Evolutionary conservation across 2,888 invertebrate genomes (phyloP), one percentile per base, ranked within the genome.

Genomic region (Tenthredo scrophulariae): DNA sequence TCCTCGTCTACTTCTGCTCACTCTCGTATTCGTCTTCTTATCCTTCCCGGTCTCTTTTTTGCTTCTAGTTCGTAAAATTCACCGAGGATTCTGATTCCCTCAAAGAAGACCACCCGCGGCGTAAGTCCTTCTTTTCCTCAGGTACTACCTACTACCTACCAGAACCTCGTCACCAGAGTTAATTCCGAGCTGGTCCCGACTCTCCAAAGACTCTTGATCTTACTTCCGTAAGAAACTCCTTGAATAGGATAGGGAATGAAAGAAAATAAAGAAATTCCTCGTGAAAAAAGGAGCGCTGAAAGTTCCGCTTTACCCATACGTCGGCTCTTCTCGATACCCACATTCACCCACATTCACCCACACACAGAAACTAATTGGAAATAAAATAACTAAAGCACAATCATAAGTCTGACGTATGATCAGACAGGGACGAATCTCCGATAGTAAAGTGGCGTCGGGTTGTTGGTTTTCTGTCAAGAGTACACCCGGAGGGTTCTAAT

Each of bases 141-240:
- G 67, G 67, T 22, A 37, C 2, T 22, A 37, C 2, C 43, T 72
- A n/a, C 33, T 13, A 10, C 67, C 15, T 65, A 62, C 74, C 40
- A 22, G 74, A 29, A 15, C 33, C 50, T 54, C 77, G 50, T 75
- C 26, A 13, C 50, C 77, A 29, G 33, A 77, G 77, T 77, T 77
- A 77, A 77, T 77, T 77, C 77, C 54, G 18, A 50, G 33, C 50
- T 50, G 33, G 77, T 29, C 50, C 33, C 33, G 7, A 33, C n/a
- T 29, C 54, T 40, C 40, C n/a, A 74, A 74, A 74, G 40, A 74
- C 74, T 74, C 74, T 74, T 74, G 74, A 43, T 26, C 74, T 74
- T 15, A 18, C n/a, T 7, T 7, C 18, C 2, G 18, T 18, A n/a
- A 26, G 18, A 29, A 54, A 29, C 18, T 77, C 33, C n/a, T 33